Evolutionary conservation across 2,113 vertebrate genomes (phyloP).

Genomic region (Seriola aureovittata): DNA sequence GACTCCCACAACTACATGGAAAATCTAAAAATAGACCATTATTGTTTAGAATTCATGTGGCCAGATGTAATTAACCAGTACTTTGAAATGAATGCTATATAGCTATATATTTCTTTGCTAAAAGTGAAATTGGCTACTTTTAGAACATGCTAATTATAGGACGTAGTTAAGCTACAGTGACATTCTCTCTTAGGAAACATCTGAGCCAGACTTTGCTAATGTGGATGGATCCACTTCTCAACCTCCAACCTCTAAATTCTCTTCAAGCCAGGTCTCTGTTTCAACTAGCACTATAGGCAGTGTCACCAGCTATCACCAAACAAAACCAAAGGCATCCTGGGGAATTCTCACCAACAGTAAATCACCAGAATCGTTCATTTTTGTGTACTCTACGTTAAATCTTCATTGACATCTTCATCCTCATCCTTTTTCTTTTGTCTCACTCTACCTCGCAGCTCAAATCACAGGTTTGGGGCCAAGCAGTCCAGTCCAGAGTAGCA

Average conservation of each 20-base stretch:
- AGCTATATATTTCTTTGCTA: neutral
- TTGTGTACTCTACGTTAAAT: neutral
- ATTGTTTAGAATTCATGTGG: no score
- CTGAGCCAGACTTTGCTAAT: neutral
- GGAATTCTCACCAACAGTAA: neutral
- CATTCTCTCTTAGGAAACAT: neutral
- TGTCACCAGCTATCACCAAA: neutral
- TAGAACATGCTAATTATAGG: neutral
- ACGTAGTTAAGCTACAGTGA: neutral
- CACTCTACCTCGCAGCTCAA: constrained; percentile 47
- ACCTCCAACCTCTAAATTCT: neutral
- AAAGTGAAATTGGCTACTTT: neutral
- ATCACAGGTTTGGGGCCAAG: constrained; percentile 62
- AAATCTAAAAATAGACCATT: no score
- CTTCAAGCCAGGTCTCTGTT: neutral
- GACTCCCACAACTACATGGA: neutral
- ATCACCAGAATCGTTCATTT: constrained; percentile 24
- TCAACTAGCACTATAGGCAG: neutral
- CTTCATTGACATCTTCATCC: constrained; percentile 9
- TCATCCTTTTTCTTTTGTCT: constrained; percentile 36
- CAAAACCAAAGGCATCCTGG: neutral
- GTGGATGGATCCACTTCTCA: neutral
- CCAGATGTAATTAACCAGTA: no score
- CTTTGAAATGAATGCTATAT: neutral
- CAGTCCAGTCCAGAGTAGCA: constrained; percentile 45